Conservation (phyloP, 2,113 vertebrate species). For the Tragulus kanchil region DNA sequence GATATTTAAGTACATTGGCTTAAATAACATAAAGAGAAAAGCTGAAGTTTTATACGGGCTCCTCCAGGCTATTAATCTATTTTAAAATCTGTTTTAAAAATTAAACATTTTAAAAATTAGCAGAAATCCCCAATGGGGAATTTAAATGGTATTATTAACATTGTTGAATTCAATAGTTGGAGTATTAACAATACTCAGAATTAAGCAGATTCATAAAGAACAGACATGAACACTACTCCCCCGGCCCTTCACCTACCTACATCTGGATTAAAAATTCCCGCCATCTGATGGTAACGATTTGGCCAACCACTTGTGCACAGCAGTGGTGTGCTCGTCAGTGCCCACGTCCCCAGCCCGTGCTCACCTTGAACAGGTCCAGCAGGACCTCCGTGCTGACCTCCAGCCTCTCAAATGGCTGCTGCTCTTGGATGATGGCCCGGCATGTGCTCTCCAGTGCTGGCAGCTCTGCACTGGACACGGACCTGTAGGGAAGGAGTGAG, state of each 20-base stretch:
- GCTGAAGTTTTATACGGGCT: not conserved
- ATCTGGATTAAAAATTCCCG: not conserved
- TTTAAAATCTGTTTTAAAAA: not conserved
- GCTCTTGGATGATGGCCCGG: slow-evolving; percentile 88
- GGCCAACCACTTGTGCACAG: not conserved
- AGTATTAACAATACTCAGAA: not conserved
- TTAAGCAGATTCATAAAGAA: not conserved
- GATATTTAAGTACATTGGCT: not conserved
- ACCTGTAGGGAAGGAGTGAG: slow-evolving; percentile 76
- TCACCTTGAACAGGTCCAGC: slow-evolving; percentile 91
- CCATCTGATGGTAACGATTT: too few species aligned
- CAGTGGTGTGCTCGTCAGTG: not conserved
- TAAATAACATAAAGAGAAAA: slow-evolving; percentile 6
- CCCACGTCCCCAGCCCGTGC: not conserved
- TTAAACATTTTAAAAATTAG: not conserved
- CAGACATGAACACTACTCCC: not conserved
- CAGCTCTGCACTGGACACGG: slow-evolving; percentile 88
- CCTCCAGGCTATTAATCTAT: not conserved
- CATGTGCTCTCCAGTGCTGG: slow-evolving; percentile 86
- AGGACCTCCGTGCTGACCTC: slow-evolving; percentile 89
- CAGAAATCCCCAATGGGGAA: not conserved
- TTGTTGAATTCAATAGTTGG: not conserved
- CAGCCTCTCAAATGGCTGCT: slow-evolving; percentile 90
- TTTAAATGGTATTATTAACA: not conserved
- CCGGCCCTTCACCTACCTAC: not conserved